Base-by-base conservation (phyloP, 2,888 invertebrate genomes). In the Ochropleura plecta region DNA sequence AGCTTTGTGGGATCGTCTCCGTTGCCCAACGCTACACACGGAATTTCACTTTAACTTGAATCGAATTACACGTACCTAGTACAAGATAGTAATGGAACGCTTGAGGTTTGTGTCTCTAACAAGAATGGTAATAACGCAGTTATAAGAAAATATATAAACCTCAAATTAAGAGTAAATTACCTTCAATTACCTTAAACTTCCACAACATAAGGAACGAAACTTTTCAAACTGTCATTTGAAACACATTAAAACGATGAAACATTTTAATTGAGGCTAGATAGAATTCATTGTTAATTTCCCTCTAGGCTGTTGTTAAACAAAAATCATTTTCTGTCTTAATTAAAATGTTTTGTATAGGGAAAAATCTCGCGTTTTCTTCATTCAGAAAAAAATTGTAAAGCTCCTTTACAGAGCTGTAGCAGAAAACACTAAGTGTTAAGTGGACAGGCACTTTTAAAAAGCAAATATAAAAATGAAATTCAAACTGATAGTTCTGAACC, bases 221-320 rank as follows among this genome's bases (percentile, higher is more conserved):
- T 86, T 82, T 84, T 55, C 60, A 71, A 87, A 88, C 83, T 86
- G 82, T 82, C 81, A 85, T 88, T 88, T 81, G 67, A 73, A 81
- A 83, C 76, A 82, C 86, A 82, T 88, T 79, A 82, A 81, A 81
- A 86, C 72, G 63, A 40, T 64, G 82, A 82, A 78, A 71, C 77
- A 79, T 82, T 77, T 83, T 70, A 88, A 86, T 86, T 88, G 76
- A 79, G 71, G 60, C 59, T 76, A 78, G 70, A 85, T 76, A 78
- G 70, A 85, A 83, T 79, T 62, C 73, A 78, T 79, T 83, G 76
- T 76, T 79, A 78, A 73, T 70, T 73, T 73, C 82, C 72, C 68
- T 73, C 65, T 72, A 64, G 69, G 68, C 73, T 66, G 53, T 73
- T 73, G 63, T 78, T 73, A 59, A 62, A 59, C 62, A 68, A 78